Evolutionary conservation across 2,888 invertebrate genomes (phyloP), one percentile per base, ranked within the genome.

Genomic region (Zaprionus obscuricornis): DNA sequence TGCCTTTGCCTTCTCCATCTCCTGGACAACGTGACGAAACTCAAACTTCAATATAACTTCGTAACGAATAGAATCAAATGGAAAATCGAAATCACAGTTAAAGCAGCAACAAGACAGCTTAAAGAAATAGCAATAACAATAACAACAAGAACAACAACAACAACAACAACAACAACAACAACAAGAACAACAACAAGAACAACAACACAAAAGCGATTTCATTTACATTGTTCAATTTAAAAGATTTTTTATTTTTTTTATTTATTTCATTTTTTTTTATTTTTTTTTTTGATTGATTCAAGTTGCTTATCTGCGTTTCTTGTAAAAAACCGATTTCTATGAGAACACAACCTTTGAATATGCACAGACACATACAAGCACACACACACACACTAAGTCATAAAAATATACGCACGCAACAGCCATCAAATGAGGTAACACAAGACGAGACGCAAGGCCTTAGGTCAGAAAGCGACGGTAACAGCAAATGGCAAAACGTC

Each of bases 211-310:
- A 64, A 72, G 34, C 73, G n/a, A 64, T 83, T 83, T 73, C 50
- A 73, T 75, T 78, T 75, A 57, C 54, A 73, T 79, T 83, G 76
- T 79, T 71, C 47, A 56, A 74, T 78, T 64, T 67, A 71, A 79
- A 73, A 66, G 62, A 69, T 73, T 59, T 83, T 77, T 77, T 68
- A 77, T 83, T 73, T 79, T 75, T 83, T 72, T 58, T 40, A 68
- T 8, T 37, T 52, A 75, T 66, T 77, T 83, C n/a, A n/a, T n/a
- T n/a, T n/a, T n/a, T n/a, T n/a, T n/a, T n/a, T n/a, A n/a, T n/a
- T n/a, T n/a, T n/a, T n/a, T n/a, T 73, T 59, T 83, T 77, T 77
- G 72, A 77, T 83, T 73, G 84, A 79, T 83, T 72, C 60, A 43
- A 68, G n/a, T 37, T 52, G 79, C 69, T 77, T 83, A 72, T 69